Conservation (phyloP, 2,888 invertebrate genomes). For the Cremastinae sp. region DNA sequence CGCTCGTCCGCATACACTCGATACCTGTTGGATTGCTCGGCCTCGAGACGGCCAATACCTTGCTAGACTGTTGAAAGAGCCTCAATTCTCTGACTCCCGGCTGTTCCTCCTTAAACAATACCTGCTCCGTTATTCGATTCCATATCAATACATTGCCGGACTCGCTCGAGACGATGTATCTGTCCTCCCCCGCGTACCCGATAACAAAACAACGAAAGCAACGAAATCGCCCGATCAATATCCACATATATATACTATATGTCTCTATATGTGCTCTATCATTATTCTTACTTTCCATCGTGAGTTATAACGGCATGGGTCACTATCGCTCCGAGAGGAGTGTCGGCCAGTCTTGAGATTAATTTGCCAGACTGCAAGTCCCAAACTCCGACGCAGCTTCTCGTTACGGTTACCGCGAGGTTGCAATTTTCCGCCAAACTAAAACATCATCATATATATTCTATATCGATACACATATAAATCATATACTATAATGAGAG, state of each 20-base stretch:
- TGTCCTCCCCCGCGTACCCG: too few relatives aligned
- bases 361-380: constrained; percentile 92
- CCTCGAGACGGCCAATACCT: constrained; percentile 89
- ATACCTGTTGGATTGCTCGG: constrained; percentile 84
- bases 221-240: too few relatives aligned
- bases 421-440: constrained; percentile 90
- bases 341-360: constrained; percentile 93
- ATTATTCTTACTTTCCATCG: constrained; percentile 85
- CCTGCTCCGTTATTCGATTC: constrained; percentile 89
- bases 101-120: constrained; percentile 91
- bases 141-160: constrained; percentile 95
- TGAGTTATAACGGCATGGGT: constrained; percentile 95
- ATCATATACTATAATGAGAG: too few relatives aligned
- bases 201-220: background rate
- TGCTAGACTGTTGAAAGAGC: constrained; percentile 87
- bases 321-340: constrained; percentile 95
- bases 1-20: constrained; percentile 85
- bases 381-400: constrained; percentile 98
- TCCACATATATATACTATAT: too few relatives aligned
- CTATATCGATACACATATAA: too few relatives aligned
- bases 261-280: too few relatives aligned
- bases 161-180: constrained; percentile 93
- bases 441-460: background rate
- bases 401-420: constrained; percentile 94
- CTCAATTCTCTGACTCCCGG: constrained; percentile 89